Base-by-base conservation (phyloP, 2,888 invertebrate species). In the Cephus spinipes region DNA sequence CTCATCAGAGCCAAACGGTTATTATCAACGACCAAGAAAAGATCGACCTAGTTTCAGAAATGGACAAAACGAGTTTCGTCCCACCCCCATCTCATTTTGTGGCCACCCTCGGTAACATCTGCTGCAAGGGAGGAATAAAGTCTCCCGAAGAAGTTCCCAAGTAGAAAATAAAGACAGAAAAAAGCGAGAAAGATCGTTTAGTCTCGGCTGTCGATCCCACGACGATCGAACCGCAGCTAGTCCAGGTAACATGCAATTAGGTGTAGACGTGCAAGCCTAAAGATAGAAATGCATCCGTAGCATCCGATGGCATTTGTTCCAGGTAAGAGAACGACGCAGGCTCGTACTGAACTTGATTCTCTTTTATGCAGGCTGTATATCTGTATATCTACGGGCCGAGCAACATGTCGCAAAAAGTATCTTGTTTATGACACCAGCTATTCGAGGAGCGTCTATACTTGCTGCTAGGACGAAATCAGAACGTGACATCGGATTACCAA, bases 401-500 rank as follows among this genome's bases (percentile, higher is more conserved):
- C 9, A 55, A 55, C 55, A 55, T 23, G 55, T 23, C 23, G 55
- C 55, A 55, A 55, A 55, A 55, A 55, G 23, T 23, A 55, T 55
- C 23, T 55, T 23, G 55, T 55, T 55, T 55, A 55, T 55, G 55
- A 55, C 55, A 55, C 55, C 55, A 55, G 23, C 55, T 55, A 55
- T 55, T 55, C 55, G 55, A 55, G 6, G 23, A 55, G 55, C 55
- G 55, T 23, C 23, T 55, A 23, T 55, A 55, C 9, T 55, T 23
- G 31, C 69, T 69, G 33, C 73, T 77, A 35, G 68, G 35, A 74
- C 68, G 76, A 80, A 80, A 76, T 75, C 40, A 68, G 74, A 68
- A 68, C 40, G 68, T 77, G 78, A 75, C 75, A 69, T 69, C 69
- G 69, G 77, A 78, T 80, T 80, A 77, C 78, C 77, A 73, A 79